Evolutionary conservation across 2,888 invertebrate species (phyloP).

Genomic region (Rhingia rostrata): DNA sequence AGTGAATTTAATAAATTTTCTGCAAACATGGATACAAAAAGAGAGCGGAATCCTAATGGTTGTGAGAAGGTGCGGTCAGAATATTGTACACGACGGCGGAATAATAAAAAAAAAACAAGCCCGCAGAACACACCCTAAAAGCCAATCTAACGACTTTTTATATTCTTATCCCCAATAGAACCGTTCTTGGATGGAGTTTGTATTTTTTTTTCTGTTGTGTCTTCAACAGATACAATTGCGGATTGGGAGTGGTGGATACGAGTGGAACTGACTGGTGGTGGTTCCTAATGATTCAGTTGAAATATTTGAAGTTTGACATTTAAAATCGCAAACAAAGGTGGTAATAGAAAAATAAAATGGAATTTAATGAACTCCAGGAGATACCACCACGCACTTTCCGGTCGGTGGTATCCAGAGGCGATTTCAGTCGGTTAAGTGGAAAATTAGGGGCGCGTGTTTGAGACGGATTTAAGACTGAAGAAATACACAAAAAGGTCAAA

Average conservation of each 20-base stretch:
- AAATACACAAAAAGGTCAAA: no score
- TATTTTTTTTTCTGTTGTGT: constrained; percentile 2
- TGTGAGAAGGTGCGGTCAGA: constrained; percentile 43
- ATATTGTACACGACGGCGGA: background rate
- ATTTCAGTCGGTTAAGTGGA: no score
- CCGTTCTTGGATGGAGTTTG: constrained; percentile 7
- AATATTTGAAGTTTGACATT: constrained; percentile 61
- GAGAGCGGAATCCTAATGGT: constrained; percentile 41
- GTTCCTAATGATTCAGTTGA: constrained; percentile 62
- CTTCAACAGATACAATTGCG: constrained; percentile 17
- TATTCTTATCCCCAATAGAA: constrained; percentile 29
- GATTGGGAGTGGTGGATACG: constrained; percentile 25
- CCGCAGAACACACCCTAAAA: constrained; percentile 37
- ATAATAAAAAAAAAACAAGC: background rate
- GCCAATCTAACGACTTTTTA: constrained; percentile 40
- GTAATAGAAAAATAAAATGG: background rate
- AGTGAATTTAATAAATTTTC: constrained; percentile 67
- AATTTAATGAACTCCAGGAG: constrained; percentile 11
- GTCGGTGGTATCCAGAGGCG: background rate
- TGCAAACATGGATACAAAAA: background rate
- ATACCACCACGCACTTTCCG: background rate
- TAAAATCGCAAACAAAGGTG: constrained; percentile 39
- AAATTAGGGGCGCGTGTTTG: no score
- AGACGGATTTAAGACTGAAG: no score
- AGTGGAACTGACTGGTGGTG: constrained; percentile 14